Evolutionary conservation across 1,140 invertebrate genomes (phyloP), one percentile per base, ranked within the genome.

Genomic region (Scaptomyza graminum): DNA sequence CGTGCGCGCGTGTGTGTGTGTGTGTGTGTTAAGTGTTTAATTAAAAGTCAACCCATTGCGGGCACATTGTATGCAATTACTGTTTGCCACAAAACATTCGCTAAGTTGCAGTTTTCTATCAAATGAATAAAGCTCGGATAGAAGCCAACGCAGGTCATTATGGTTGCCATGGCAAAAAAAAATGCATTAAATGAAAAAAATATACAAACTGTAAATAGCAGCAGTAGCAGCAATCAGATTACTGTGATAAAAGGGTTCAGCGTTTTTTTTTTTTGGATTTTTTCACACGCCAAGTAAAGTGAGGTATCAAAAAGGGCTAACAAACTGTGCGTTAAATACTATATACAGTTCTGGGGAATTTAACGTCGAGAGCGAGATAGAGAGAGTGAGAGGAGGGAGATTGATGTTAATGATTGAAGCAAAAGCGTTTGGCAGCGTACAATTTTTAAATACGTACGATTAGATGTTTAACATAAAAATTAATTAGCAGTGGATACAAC

Each of bases 281-380:
- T 22, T 22, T 22, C 18, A 22, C 18, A 22, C 2, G 18, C 18
- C 50, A 54, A 44, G 16, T 16, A 52, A 47, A 22, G 4, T 22
- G 18, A 22, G 18, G 4, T 22, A 22, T 22, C 18, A 22, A 3
- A 44, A 28, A 44, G 49, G 54, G 61, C 62, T 37, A 71, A 70
- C 61, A 66, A 72, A 72, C 54, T 72, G 63, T 66, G 69, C 54
- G 54, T 67, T 67, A 59, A 57, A 39, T 34, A 31, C 3, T 31
- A 34, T 47, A 54, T 52, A 72, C 49, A 54, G 13, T 28, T 54
- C 15, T 55, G 25, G 22, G 39, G 18, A 22, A 22, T 22, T 22
- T 22, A 15, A 34, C 7, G 41, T 11, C 28, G 39, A 15, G 22
- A 28, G 37, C 18, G 18, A 2, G 18, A 22, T 22, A 22, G 18